A percentile compares a stretch with the other conserved stretches of the same genome.
phyloP scores from a whole-genome alignment of 23 tunicate genomes.

The Oikopleura dioica region DNA sequence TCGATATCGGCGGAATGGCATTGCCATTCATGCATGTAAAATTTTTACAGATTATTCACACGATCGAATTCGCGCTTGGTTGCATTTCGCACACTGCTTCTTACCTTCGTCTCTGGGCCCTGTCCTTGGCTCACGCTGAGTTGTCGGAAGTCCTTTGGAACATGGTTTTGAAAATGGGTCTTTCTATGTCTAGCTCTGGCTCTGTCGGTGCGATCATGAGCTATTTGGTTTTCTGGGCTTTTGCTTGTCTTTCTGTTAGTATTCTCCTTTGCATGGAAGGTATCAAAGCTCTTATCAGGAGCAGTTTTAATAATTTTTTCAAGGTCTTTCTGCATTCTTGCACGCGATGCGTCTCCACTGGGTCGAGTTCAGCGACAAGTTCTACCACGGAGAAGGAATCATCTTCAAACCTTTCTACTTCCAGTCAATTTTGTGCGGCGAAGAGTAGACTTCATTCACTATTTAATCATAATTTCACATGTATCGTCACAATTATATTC shows the following conservation, averaged over 20 bases:
- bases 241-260: conserved; percentile 39
- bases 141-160: conserved; percentile 89
- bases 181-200: conserved; percentile 23
- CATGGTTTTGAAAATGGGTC: conserved; percentile 81
- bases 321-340: conserved; percentile 81
- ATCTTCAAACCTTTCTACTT: conserved; percentile 60
- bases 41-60: conserved; percentile 59
- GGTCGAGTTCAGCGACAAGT: conserved; percentile 92
- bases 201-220: conserved; percentile 31
- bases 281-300: too few species aligned
- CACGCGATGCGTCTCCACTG: conserved; percentile 96
- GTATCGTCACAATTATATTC: too few species aligned
- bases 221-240: conserved; percentile 45
- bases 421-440: conserved; percentile 37
- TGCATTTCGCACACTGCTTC: conserved; percentile 97
- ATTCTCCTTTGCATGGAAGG: conserved; percentile 88
- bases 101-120: conserved; percentile 85
- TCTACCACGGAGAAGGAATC: conserved; percentile 72
- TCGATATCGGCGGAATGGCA: conserved; percentile 10
- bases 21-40: conserved; percentile 38
- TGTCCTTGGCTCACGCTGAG: conserved; percentile 80
- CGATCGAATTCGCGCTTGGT: conserved; percentile 72
- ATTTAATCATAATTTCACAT: too few species aligned
- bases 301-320: too few species aligned
- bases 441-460: too few species aligned